phyloP scores from a whole-genome alignment of 1,140 invertebrate species.

The Teleopsis dalmanni region DNA sequence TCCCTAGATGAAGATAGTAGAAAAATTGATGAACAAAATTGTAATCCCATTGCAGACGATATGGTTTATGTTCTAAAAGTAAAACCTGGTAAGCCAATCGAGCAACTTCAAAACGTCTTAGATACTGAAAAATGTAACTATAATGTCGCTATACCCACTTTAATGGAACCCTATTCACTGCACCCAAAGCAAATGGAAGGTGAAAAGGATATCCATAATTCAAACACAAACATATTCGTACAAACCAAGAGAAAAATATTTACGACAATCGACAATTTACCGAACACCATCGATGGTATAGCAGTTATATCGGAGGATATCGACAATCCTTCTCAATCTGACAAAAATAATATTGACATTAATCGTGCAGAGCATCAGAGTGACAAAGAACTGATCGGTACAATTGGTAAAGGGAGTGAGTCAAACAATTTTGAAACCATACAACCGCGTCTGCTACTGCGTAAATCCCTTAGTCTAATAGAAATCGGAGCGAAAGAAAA shows the following conservation, averaged over 20 bases:
- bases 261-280: slow-evolving; percentile 51
- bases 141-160: slow-evolving; percentile 14
- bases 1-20: slow-evolving; percentile 36
- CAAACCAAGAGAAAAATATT: slow-evolving; percentile 71
- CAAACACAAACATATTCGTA: slow-evolving; percentile 54
- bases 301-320: slow-evolving; percentile 16
- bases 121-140: slow-evolving; percentile 2
- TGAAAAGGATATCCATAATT: neutral
- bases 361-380: too few relatives aligned
- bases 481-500: slow-evolving; percentile 11
- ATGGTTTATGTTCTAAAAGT: slow-evolving; percentile 31
- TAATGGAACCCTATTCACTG: neutral
- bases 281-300: slow-evolving; percentile 27
- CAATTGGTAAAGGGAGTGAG: neutral
- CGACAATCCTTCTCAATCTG: neutral
- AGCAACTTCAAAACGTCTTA: slow-evolving; percentile 23
- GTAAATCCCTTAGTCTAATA: slow-evolving; percentile 6
- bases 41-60: slow-evolving; percentile 18
- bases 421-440: neutral
- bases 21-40: slow-evolving; percentile 13
- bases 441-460: neutral
- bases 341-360: too few relatives aligned
- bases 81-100: slow-evolving; percentile 40
- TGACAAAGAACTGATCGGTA: neutral
- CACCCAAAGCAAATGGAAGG: neutral